phyloP scores from a whole-genome alignment of 2,888 invertebrate genomes.

The Psococerastis gibbosa region DNA sequence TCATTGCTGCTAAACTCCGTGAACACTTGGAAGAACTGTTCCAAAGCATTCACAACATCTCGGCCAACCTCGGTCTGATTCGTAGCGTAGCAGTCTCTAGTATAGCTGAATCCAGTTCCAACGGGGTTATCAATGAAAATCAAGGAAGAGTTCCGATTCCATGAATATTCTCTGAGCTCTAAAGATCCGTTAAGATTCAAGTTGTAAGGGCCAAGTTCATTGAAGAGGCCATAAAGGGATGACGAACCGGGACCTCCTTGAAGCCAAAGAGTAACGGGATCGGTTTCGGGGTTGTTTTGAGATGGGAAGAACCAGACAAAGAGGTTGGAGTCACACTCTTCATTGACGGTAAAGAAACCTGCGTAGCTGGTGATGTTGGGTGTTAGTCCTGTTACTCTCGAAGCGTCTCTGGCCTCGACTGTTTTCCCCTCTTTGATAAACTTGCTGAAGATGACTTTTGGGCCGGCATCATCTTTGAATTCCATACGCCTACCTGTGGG shows the following conservation, averaged over 20 bases:
- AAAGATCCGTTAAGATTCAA: slow-evolving; percentile 26
- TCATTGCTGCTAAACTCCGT: slow-evolving; percentile 30
- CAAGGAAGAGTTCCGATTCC: slow-evolving; percentile 36
- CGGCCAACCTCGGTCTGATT: slow-evolving; percentile 34
- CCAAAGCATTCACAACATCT: slow-evolving; percentile 30
- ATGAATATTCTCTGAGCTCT: slow-evolving; percentile 29
- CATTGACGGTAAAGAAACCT: slow-evolving; percentile 39
- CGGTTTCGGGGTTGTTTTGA: slow-evolving; percentile 24
- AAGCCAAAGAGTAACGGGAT: slow-evolving; percentile 33
- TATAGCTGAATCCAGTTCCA: slow-evolving; percentile 42
- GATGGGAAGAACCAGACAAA: slow-evolving; percentile 49
- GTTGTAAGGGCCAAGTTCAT: slow-evolving; percentile 37
- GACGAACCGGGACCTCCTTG: slow-evolving; percentile 36
- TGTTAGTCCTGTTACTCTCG: background rate
- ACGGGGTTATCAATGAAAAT: slow-evolving; percentile 45
- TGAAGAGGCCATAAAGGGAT: slow-evolving; percentile 32
- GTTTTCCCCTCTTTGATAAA: background rate
- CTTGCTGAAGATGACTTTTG: background rate
- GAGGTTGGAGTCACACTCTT: slow-evolving; percentile 33
- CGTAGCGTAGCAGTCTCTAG: slow-evolving; percentile 31
- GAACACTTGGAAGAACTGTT: slow-evolving; percentile 39
- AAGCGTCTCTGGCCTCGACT: background rate
- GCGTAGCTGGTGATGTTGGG: slow-evolving; percentile 31
- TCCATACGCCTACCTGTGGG: background rate
- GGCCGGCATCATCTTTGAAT: background rate